These are phyloP conservation scores for Syrphus vitripennis DNA, from an alignment of 2,888 invertebrate genomes.

Conservation along the genomic window DNA sequence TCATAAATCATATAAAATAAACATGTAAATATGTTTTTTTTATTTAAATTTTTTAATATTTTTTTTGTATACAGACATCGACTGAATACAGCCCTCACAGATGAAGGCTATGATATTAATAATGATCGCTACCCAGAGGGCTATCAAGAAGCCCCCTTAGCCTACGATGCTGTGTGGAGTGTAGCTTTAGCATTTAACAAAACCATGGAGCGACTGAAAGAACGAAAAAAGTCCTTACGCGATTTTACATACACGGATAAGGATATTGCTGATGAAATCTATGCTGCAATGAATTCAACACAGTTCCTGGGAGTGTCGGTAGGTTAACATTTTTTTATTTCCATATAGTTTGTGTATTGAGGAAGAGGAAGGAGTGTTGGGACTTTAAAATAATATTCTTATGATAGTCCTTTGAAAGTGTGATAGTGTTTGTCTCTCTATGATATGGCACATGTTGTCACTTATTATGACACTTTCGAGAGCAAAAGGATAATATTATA, in stretches of 20 bases:
- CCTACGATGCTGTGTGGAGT: slow-evolving; percentile 99
- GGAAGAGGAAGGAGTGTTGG: not conserved
- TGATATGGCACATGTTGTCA: slow-evolving; percentile 19
- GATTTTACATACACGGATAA: slow-evolving; percentile 98
- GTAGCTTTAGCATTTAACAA: slow-evolving; percentile 98
- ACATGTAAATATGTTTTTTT: not conserved
- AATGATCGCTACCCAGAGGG: slow-evolving; percentile 94
- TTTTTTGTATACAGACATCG: slow-evolving; percentile 83
- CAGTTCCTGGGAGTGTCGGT: slow-evolving; percentile 99
- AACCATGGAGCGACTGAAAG: slow-evolving; percentile 93
- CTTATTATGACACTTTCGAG: slow-evolving; percentile 24
- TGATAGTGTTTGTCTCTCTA: not conserved
- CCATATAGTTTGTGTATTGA: not conserved
- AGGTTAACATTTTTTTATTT: slow-evolving; percentile 80
- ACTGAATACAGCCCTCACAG: slow-evolving; percentile 90
- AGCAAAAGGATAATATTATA: slow-evolving; percentile 17
- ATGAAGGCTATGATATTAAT: slow-evolving; percentile 92
- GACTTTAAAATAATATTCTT: not conserved
- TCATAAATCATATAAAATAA: not conserved
- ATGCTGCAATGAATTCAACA: slow-evolving; percentile 98
- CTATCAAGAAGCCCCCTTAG: slow-evolving; percentile 98
- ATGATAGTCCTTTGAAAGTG: slow-evolving; percentile 24
- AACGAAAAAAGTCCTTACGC: slow-evolving; percentile 90
- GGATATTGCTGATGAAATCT: slow-evolving; percentile 96
- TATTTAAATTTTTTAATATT: slow-evolving; percentile 12